phyloP scores from a whole-genome alignment of 2,797 vertebrate genomes.

The Carapus acus region DNA sequence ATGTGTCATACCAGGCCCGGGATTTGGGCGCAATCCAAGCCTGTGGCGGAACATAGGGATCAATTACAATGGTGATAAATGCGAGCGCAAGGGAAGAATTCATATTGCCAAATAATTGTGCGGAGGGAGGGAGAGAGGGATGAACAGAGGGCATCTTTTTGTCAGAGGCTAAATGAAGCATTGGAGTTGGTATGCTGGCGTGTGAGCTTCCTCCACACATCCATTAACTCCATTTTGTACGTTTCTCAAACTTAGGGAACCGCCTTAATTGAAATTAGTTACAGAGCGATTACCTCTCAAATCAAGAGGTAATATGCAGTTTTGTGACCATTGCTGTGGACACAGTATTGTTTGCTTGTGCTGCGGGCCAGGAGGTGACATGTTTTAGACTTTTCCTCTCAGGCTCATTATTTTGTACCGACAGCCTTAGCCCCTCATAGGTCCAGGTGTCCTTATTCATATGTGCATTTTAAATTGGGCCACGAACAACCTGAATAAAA shows the following conservation, averaged over 20 bases:
- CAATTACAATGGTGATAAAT: conserved; percentile 67
- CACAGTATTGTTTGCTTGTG: neutral
- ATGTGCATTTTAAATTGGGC: neutral
- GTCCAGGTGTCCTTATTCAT: neutral
- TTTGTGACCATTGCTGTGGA: conserved; percentile 13
- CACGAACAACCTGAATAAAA: neutral
- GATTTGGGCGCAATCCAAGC: too few species aligned
- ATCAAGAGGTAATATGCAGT: neutral
- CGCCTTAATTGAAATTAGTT: conserved; percentile 28
- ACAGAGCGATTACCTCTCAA: conserved; percentile 8
- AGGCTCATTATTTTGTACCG: conserved; percentile 22
- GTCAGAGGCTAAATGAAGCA: too few species aligned
- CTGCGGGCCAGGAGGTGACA: conserved; percentile 5
- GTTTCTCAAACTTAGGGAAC: too few species aligned
- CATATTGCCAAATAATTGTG: conserved; percentile 32
- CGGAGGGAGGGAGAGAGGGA: conserved; percentile 39
- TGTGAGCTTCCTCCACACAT: conserved; percentile 46
- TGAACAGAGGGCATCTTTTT: too few species aligned
- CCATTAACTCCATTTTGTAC: too few species aligned
- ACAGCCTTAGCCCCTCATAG: neutral
- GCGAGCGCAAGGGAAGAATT: conserved; percentile 51
- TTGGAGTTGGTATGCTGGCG: conserved; percentile 40
- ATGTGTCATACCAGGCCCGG: too few species aligned
- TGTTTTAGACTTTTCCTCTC: conserved; percentile 12
- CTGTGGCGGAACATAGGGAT: conserved; percentile 43